A percentile compares a stretch with the other conserved stretches of the same genome.
Evolutionary conservation across 2,797 vertebrate genomes (phyloP).

Genomic region (Alfaro cultratus): DNA sequence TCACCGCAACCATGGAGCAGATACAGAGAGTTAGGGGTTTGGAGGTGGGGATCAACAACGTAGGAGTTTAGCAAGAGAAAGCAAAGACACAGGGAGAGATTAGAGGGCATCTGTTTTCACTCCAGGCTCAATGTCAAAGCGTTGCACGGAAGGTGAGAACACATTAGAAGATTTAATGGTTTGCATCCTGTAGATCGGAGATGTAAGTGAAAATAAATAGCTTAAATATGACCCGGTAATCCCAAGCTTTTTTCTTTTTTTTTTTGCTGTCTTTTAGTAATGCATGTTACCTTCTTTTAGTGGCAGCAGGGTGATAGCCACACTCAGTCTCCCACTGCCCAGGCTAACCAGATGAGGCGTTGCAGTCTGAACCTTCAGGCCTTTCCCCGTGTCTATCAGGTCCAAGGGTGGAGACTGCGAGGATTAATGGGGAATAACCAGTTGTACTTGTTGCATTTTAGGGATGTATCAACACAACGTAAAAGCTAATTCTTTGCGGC

Average conservation of each 20-base stretch:
- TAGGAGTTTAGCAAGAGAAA: conserved; percentile 14
- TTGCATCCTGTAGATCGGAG: background rate
- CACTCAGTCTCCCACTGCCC: conserved; percentile 84
- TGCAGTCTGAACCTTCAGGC: conserved; percentile 82
- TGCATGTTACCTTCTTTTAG: conserved; percentile 82
- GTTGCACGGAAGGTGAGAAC: conserved; percentile 21
- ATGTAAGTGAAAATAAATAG: conserved; percentile 17
- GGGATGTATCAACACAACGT: background rate
- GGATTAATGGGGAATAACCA: conserved; percentile 11
- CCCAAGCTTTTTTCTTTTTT: background rate
- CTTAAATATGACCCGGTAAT: conserved; percentile 12
- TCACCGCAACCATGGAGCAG: background rate
- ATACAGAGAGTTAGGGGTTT: background rate
- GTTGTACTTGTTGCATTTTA: background rate
- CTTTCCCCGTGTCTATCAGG: conserved; percentile 83
- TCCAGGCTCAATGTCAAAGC: conserved; percentile 10
- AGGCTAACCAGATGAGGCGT: conserved; percentile 84
- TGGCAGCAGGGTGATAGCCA: conserved; percentile 84
- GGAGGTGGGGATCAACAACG: fast-evolving
- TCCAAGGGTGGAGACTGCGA: conserved; percentile 79
- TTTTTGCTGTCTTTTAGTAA: conserved; percentile 9
- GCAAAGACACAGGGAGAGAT: background rate
- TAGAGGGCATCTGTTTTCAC: conserved; percentile 14
- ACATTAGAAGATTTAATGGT: conserved; percentile 15
- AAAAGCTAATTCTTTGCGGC: background rate